Evolutionary conservation across 2,113 vertebrate genomes (phyloP), one percentile per base, ranked within the genome.

Genomic region (Carassius gibelio): DNA sequence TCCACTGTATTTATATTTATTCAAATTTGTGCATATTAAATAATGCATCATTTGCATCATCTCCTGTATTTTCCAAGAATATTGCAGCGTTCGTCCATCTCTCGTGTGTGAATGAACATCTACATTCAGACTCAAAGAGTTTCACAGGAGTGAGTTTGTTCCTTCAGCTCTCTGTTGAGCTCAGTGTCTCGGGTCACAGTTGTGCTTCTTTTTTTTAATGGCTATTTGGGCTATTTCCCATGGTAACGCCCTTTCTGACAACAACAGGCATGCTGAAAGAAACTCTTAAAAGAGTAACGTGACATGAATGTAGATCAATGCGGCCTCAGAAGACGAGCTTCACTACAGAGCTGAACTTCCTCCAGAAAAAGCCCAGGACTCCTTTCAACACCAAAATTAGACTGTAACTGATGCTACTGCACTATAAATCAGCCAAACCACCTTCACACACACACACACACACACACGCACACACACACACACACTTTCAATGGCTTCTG

Each of bases 171-270:
- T 80, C 81, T n/a, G 50, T 72, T 75, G 72, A 68, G 77, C 75
- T 86, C 84, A 83, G 88, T 85, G 30, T 14, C 7, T n/a, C 8
- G 83, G 52, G 82, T 86, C 83, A 84, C 82, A 23, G 19, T 78
- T 45, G 61, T 83, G 75, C 74, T 75, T 75, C 38, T 88, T 72
- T 69, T 82, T 87, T 83, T 34, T 57, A 52, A 89, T 76, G 77
- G 82, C 87, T 83, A 88, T 90, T 91, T 89, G 83, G 68, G 76
- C 88, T 82, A 88, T 90, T 91, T 90, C 89, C 90, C 89, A 86
- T 89, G 84, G 89, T 87, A 87, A 89, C 86, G 66, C 75, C 76
- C 89, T 52, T 85, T 88, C 83, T 72, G 57, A 78, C 62, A 86
- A 84, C 84, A 87, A 82, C 72, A 86, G 68, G 75, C 36, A 79